Conservation (phyloP, 1,140 invertebrate species). For the Drosophila truncata region DNA sequence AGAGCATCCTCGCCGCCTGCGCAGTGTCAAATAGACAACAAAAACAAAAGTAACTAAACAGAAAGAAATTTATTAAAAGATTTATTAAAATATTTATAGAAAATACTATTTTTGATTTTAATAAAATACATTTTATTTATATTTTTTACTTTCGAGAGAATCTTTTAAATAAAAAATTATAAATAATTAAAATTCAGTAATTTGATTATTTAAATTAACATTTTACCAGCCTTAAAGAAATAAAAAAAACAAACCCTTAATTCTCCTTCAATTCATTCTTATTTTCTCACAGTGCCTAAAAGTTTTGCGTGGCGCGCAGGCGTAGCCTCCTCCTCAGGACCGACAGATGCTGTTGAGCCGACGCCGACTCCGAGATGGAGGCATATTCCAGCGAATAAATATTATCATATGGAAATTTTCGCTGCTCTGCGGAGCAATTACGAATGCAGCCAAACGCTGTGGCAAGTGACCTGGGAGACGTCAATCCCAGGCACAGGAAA, state of each 20-base stretch:
- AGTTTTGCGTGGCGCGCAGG: conserved; percentile 71
- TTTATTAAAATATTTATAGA: not conserved
- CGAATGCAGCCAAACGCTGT: conserved; percentile 65
- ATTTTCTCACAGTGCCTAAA: conserved; percentile 7
- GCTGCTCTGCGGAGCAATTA: conserved; percentile 70
- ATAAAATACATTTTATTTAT: not conserved
- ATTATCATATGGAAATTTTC: conserved; percentile 83
- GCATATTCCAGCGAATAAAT: conserved; percentile 81
- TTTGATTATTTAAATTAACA: no score
- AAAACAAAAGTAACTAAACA: conserved; percentile 30
- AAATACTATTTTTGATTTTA: not conserved
- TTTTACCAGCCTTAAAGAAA: not conserved
- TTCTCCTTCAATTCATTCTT: no score
- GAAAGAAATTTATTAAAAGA: not conserved
- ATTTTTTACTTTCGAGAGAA: not conserved
- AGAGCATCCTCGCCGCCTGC: conserved; percentile 80
- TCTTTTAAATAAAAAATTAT: no score
- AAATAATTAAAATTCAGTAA: not conserved
- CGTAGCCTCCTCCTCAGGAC: conserved; percentile 46
- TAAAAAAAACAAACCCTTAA: not conserved
- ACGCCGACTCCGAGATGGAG: conserved; percentile 47
- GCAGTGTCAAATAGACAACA: conserved; percentile 79
- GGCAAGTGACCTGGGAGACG: conserved; percentile 76
- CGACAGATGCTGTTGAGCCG: conserved; percentile 44
- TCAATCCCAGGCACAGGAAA: conserved; percentile 76